These are phyloP conservation scores for Drosophila ezoana DNA, from an alignment of 2,888 invertebrate genomes.

Conservation along the genomic window DNA sequence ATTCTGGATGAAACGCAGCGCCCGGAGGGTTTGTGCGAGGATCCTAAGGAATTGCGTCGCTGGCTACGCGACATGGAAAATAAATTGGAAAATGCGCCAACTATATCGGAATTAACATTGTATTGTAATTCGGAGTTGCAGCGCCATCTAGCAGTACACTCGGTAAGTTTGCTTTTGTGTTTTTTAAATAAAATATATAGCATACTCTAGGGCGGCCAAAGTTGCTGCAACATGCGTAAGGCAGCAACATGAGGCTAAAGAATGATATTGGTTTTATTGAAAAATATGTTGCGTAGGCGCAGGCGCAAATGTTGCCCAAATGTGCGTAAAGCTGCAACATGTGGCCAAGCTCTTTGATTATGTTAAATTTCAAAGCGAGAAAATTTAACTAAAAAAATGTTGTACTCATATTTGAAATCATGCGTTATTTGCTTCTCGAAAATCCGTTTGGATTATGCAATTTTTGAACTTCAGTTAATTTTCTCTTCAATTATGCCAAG, in stretches of 20 bases:
- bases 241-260: slow-evolving; percentile 3
- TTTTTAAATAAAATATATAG: neutral
- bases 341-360: no score
- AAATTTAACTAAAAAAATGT: no score
- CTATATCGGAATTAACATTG: slow-evolving; percentile 89
- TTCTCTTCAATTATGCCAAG: neutral
- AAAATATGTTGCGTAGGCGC: no score
- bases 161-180: slow-evolving; percentile 88
- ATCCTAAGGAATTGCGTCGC: slow-evolving; percentile 88
- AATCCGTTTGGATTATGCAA: no score
- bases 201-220: slow-evolving; percentile 16
- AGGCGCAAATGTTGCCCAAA: no score
- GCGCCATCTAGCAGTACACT: slow-evolving; percentile 91
- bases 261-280: no score
- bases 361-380: no score
- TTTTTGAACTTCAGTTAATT: no score
- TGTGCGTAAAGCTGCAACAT: no score
- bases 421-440: no score
- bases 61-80: slow-evolving; percentile 96
- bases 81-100: slow-evolving; percentile 89
- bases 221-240: slow-evolving; percentile 44
- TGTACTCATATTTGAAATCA: neutral
- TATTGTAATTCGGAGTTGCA: slow-evolving; percentile 91
- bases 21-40: slow-evolving; percentile 81
- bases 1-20: slow-evolving; percentile 81